phyloP scores from a whole-genome alignment of 2,888 invertebrate genomes.

The Aspidapion aeneum region DNA sequence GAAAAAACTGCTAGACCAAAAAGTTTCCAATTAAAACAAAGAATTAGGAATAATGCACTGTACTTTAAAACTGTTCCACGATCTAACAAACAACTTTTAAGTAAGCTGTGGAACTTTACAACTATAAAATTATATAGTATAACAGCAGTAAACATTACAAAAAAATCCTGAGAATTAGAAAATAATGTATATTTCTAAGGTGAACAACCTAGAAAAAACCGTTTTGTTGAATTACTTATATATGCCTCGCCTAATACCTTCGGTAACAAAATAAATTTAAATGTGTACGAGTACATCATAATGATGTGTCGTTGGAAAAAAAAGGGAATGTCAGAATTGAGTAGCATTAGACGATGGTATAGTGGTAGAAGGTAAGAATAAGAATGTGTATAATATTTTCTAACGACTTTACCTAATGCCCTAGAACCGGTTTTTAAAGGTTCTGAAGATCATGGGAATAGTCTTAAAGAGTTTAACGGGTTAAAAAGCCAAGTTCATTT shows the following conservation, averaged over 20 bases:
- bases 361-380: background rate
- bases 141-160: too few relatives aligned
- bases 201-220: background rate
- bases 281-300: background rate
- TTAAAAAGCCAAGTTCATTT: slow-evolving; percentile 10
- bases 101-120: too few relatives aligned
- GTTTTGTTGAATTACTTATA: background rate
- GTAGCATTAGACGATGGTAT: background rate
- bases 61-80: too few relatives aligned
- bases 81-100: too few relatives aligned
- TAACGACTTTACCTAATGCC: background rate
- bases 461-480: slow-evolving; percentile 22
- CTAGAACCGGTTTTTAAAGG: slow-evolving; percentile 21
- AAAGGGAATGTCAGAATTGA: background rate
- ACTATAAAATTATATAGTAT: too few relatives aligned
- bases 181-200: background rate
- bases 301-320: background rate
- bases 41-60: too few relatives aligned
- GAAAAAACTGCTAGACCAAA: too few relatives aligned
- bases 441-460: slow-evolving; percentile 25
- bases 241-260: background rate
- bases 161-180: too few relatives aligned
- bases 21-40: too few relatives aligned
- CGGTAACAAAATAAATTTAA: background rate
- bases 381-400: background rate